Evolutionary conservation across 2,797 vertebrate genomes (phyloP), one percentile per base, ranked within the genome.

Genomic region (Chelidonichthys spinosus): DNA sequence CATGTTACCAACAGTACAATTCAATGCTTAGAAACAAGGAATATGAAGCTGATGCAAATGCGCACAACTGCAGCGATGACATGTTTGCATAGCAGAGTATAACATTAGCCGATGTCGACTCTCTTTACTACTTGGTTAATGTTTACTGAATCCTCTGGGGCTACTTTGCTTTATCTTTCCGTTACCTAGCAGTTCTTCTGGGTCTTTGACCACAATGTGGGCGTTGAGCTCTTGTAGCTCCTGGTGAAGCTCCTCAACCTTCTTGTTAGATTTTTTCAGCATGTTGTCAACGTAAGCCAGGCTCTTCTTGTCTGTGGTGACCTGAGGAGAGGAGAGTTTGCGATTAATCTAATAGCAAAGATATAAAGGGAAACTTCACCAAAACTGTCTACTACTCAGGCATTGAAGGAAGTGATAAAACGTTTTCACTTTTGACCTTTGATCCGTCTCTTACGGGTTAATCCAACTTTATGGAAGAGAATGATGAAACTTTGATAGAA

Each of bases 221-320:
- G 97, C 98, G 36, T 99, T 97, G 85, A 99, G 94, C 90, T 99
- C 98, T 74, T 99, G 98, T 75, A 99, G 94, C 85, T 98, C 97
- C 90, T 99, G 97, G 88, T 99, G 98, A 66, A 99, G 94, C 83
- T 99, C 97, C 92, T 99, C 97, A 39, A 99, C 95, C 87, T 99
- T 99, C 93, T 99, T 99, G 92, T 97, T 99, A 0, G 97, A 99
- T 85, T 99, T 99, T 93, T 99, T 99, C 90, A 99, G 94, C 96
- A 99, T 97, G 93, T 98, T 98, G 94, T 99, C 98, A 75, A 99
- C 98, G 63, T 98, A 99, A 5, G 98, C 97, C 94, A 99, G 95
- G 89, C 95, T 99, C 94, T 99, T 99, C 94, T 99, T 99, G 93
- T 99, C 98, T 1, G 98, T 99, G 86, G 98, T 99, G 74, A 98